Base-by-base conservation (phyloP, 2,113 vertebrate genomes). In the Tyto alba region DNA sequence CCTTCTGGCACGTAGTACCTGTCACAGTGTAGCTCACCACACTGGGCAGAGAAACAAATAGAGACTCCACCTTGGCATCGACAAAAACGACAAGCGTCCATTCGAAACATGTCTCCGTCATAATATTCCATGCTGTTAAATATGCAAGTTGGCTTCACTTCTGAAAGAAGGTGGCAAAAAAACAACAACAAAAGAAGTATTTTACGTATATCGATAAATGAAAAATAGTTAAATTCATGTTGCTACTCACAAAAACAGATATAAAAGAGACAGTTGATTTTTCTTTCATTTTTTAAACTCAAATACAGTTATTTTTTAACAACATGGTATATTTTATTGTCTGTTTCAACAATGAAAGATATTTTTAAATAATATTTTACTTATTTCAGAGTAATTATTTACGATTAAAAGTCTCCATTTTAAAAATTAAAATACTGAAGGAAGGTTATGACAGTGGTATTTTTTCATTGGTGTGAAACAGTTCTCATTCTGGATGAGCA, bases 81-180 rank as follows among this genome's bases (percentile, higher is more conserved):
- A 68, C 99, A 99, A 93, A 99, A 99, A 2, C 98, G 99, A 75
- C 99, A 99, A 27, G 98, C 98, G 62, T 99, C 99, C 99, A 99
- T 98, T 64, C 99, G 98, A 96, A 99, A 99, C 97, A 98, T 98
- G 69, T 99, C 98, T 29, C 99, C 99, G 29, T 99, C 99, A 2
- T 97, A 95, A 80, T 99, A 99, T 59, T 99, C 99, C 97, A 98
- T 97, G 6, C 97, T 98, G 84, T 98, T 98, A 96, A 99, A 99
- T 52, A 98, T 97, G 80, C 99, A 99, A n/a, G 98, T 97, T 41
- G 98, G 98, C 94, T 99, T 99, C 66, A 98, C 99, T 95, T 99
- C 99, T 99, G 97, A 73, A 97, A 96, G 34, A 47, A 96, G 69
- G n/a, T n/a, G n/a, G 29, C 71, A 69, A 50, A 18, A 34, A 45